Conservation (phyloP, 1,140 invertebrate genomes). For the Pogonus chalceus region DNA sequence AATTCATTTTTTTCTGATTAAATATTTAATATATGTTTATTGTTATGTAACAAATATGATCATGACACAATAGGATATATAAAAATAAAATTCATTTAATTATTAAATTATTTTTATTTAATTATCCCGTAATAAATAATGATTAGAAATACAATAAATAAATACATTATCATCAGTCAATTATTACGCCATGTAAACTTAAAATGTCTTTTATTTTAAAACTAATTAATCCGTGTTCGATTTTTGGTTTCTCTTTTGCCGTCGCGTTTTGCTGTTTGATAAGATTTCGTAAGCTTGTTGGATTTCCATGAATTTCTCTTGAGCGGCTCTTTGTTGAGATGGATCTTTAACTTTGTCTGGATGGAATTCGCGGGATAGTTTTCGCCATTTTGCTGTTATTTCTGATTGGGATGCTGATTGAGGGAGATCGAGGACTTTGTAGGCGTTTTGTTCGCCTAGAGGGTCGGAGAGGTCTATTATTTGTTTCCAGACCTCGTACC, state of each 20-base stretch:
- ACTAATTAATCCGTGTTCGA: conserved; percentile 21
- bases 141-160: too few species aligned
- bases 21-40: too few species aligned
- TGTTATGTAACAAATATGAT: too few species aligned
- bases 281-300: conserved; percentile 86
- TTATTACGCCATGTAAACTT: too few species aligned
- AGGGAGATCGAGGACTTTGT: conserved; percentile 67
- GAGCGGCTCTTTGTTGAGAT: conserved; percentile 50
- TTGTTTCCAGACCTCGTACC: conserved; percentile 71
- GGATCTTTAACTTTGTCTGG: conserved; percentile 82
- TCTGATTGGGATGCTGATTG: conserved; percentile 71
- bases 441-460: conserved; percentile 80
- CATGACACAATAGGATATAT: too few species aligned
- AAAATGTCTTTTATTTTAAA: too few species aligned
- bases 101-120: too few species aligned
- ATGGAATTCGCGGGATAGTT: conserved; percentile 78
- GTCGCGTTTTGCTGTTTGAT: conserved; percentile 68
- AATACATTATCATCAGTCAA: too few species aligned
- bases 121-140: too few species aligned
- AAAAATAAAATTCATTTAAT: too few species aligned
- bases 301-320: conserved; percentile 86
- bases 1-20: too few species aligned
- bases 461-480: conserved; percentile 79
- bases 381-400: conserved; percentile 71
- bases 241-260: conserved; percentile 61